A percentile compares a stretch with the other conserved stretches of the same genome.
Evolutionary conservation across 1,140 invertebrate genomes (phyloP).

Genomic region (Philaenus spumarius): DNA sequence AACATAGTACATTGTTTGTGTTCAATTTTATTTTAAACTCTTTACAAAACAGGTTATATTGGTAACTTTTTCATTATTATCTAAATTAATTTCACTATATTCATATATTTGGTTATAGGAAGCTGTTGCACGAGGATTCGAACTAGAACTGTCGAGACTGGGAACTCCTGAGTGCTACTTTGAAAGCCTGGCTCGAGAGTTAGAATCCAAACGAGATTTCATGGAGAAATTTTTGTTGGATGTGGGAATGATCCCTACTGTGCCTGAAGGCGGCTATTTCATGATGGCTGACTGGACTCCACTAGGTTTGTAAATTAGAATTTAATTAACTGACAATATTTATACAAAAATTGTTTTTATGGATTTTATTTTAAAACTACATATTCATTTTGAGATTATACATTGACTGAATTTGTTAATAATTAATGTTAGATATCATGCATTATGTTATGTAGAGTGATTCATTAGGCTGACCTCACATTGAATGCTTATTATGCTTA

Average conservation of each 20-base stretch:
- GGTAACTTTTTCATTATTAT: constrained; percentile 3
- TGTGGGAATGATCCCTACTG: constrained; percentile 81
- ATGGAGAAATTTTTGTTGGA: constrained; percentile 71
- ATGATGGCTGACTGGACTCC: constrained; percentile 90
- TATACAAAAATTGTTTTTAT: background rate
- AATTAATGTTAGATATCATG: no score
- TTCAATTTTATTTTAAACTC: background rate
- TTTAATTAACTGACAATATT: no score
- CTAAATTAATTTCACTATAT: constrained; percentile 10
- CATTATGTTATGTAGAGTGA: no score
- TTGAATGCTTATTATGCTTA: no score
- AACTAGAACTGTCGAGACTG: constrained; percentile 69
- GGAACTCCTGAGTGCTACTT: constrained; percentile 81
- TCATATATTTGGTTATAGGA: constrained; percentile 52
- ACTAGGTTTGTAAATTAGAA: constrained; percentile 50
- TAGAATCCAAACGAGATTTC: constrained; percentile 77
- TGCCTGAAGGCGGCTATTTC: constrained; percentile 98
- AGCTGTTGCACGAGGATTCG: constrained; percentile 85
- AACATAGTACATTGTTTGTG: background rate
- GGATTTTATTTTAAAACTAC: no score
- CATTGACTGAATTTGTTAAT: no score
- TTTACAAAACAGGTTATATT: background rate
- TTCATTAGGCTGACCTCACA: no score
- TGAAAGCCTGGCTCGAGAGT: constrained; percentile 62
- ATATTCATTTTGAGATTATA: no score